Percentiles rank a stretch among this genome's conserved stretches.
Conservation (phyloP, 2,113 vertebrate species). For the Zosterops pallidus region DNA sequence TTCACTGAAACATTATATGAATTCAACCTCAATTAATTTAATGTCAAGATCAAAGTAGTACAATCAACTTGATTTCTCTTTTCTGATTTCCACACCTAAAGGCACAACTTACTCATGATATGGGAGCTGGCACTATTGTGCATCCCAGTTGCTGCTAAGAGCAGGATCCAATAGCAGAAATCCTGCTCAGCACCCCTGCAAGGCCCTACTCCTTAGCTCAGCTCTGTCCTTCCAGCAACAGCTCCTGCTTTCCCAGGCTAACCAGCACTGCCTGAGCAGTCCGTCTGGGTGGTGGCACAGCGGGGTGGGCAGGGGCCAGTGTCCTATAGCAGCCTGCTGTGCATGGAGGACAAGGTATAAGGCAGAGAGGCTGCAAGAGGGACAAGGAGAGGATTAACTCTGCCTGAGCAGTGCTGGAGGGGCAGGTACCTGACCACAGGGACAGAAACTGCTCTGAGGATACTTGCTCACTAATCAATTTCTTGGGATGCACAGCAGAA, state of each 20-base stretch:
- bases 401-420: neutral
- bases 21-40: neutral
- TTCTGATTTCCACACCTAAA: neutral
- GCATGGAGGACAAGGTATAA: neutral
- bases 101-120: neutral
- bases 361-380: neutral
- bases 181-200: neutral
- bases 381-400: neutral
- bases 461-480: neutral
- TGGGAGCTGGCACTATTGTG: rapidly evolving
- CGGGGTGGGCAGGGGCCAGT: neutral
- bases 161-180: neutral
- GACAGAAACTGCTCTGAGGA: neutral
- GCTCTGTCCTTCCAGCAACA: neutral
- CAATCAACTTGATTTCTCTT: neutral
- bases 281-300: neutral
- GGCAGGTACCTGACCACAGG: neutral
- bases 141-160: rapidly evolving
- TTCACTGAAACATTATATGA: neutral
- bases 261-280: neutral
- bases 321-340: neutral
- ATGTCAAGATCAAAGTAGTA: neutral
- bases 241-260: neutral
- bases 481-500: neutral
- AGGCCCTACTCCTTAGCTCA: neutral